Percentiles rank a stretch among this genome's conserved stretches.
Conservation (phyloP, 2,888 invertebrate genomes). For the Cosmia pyralina region DNA sequence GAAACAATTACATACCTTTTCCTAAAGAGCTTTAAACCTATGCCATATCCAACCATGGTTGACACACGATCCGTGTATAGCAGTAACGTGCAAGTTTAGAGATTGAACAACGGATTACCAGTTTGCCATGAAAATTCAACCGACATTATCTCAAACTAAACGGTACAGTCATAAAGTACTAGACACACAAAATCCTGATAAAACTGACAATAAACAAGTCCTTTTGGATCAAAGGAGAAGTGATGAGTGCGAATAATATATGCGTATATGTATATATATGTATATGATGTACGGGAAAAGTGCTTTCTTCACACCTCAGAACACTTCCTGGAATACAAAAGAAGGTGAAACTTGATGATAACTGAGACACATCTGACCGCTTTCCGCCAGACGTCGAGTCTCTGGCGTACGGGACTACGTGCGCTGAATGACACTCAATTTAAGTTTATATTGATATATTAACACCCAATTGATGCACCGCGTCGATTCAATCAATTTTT, state of each 20-base stretch:
- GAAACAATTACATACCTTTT: neutral
- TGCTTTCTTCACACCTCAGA: conserved; percentile 73
- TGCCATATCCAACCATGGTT: conserved; percentile 28
- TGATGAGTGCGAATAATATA: conserved; percentile 55
- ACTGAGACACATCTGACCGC: conserved; percentile 72
- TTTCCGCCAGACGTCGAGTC: conserved; percentile 70
- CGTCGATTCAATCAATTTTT: conserved; percentile 6
- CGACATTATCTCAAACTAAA: conserved; percentile 26
- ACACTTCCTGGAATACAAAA: conserved; percentile 81
- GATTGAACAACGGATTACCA: conserved; percentile 52
- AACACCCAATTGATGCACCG: conserved; percentile 34
- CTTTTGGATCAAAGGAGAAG: conserved; percentile 40
- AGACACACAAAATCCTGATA: conserved; percentile 9
- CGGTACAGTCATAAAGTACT: conserved; percentile 1
- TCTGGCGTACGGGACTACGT: conserved; percentile 51
- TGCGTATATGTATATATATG: conserved; percentile 22
- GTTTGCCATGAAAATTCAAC: conserved; percentile 37
- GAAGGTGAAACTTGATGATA: conserved; percentile 80
- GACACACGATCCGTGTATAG: conserved; percentile 13
- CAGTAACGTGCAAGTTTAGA: conserved; percentile 39
- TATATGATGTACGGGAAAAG: conserved; percentile 72
- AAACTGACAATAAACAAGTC: conserved; percentile 6
- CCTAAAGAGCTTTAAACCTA: neutral
- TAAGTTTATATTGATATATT: conserved; percentile 39
- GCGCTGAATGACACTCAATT: conserved; percentile 67